Evolutionary conservation across 2,113 vertebrate species (phyloP), one percentile per base, ranked within the genome.

Genomic region (Heloderma charlesbogerti): DNA sequence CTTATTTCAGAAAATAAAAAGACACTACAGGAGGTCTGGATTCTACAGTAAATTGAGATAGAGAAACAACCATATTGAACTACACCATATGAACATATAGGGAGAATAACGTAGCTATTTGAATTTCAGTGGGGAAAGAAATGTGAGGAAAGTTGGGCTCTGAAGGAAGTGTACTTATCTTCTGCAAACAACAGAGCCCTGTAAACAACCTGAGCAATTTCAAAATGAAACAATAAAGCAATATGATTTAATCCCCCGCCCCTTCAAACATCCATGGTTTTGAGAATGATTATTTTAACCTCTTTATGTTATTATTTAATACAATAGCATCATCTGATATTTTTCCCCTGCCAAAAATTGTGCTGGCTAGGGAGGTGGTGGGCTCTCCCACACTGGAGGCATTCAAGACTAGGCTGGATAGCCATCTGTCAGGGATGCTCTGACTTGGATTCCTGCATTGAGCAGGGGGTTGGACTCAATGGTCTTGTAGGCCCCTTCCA

Each of bases 111-210:
- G 15, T 12, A 89, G 37, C n/a, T 88, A n/a, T 88, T 80, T 88
- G 63, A 69, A 88, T 40, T 89, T 81, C 13, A 31, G 45, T 75
- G 71, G 75, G 29, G 48, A 10, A 40, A 8, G 25, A 72, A 74
- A 89, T 54, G 27, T 57, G 48, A 27, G 13, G 20, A 80, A 89
- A 92, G 7, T 54, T 43, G 40, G 15, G 29, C 4, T 34, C 29
- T 18, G 60, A 67, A 71, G 80, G 81, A 69, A 75, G 69, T 87
- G 71, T 43, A 60, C 10, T 25, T 84, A 57, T 88, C 69, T 31
- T 10, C 8, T 85, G 45, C 75, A 0, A 0, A 69, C 25, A 31
- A 0, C 0, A 57, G 0, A 0, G 0, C 15, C n/a, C n/a, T 37
- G 85, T 84, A 18, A 71, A 0, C 13, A 82, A 8, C 22, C 12